Base-by-base conservation (phyloP, 2,888 invertebrate species). In the Monochamus alternatus region DNA sequence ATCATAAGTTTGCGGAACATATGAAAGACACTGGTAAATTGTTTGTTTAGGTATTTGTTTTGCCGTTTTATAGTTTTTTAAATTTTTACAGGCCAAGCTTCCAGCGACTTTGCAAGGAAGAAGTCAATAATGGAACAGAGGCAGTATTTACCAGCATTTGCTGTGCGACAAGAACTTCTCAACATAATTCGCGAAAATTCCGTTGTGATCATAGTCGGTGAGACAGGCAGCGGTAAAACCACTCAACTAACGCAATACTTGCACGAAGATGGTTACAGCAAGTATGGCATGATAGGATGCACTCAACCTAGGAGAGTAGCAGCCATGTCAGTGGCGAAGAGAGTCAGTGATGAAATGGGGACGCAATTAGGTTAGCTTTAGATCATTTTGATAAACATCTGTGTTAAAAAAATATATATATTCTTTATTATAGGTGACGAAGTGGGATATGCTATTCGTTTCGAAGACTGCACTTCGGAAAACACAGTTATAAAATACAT, bases 311-410 rank as follows among this genome's bases (percentile, higher is more conserved):
- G 99, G 78, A 91, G 98, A 91, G 98, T 99, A 0, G 99, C 99
- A 62, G 99, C 99, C 78, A 99, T 99, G 99, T 98, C 98, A 0
- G 99, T 99, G 0, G 99, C 99, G 0, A 99, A 99, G 89, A 93
- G 99, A 84, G 99, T 99, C 10, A 96, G 98, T 2, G 99, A 99
- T 87, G 99, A 99, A 91, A 98, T 99, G 97, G 92, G 93, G 51
- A 95, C 96, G 0, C 94, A 94, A 77, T 90, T 98, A 59, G 98
- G 94, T 93, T 79, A 74, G 69, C 71, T 22, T 47, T 59, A 22
- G 22, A 22, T 22, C 22, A 22, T 44, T 58, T 52, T 70, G 52
- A 59, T 63, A 22, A 22, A 22, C 22, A 22, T 22, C 22, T 1
- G 22, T 22, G 22, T 22, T 22, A 22, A 22, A 22, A 22, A 22